A percentile compares a stretch with the other conserved stretches of the same genome.
Evolutionary conservation across 1,140 invertebrate genomes (phyloP).

Genomic region (Temnothorax longispinosus): DNA sequence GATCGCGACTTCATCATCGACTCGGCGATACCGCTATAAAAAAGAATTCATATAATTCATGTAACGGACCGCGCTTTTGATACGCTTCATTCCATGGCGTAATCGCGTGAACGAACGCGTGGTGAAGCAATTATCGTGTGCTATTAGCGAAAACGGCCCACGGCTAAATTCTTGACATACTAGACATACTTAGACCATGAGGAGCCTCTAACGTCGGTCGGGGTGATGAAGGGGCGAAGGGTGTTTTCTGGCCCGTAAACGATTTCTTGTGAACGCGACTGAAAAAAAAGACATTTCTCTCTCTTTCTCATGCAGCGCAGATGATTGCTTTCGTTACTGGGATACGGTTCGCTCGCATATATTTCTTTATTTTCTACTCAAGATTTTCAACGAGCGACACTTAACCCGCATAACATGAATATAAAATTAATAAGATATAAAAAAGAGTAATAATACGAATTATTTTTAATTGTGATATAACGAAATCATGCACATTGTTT

Average conservation of each 20-base stretch:
- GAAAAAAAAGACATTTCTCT: background rate
- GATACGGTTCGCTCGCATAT: background rate
- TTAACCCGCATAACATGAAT: background rate
- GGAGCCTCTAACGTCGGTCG: background rate
- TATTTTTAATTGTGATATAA: background rate
- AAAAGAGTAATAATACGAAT: background rate
- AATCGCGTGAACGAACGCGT: constrained; percentile 61
- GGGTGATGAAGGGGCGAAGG: constrained; percentile 25
- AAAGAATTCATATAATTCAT: constrained; percentile 64
- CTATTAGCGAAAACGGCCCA: constrained; percentile 73
- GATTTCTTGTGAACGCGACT: background rate
- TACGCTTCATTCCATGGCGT: constrained; percentile 64
- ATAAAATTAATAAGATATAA: background rate
- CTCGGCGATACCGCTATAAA: constrained; percentile 5
- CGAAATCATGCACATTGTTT: background rate
- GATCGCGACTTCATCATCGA: constrained; percentile 47
- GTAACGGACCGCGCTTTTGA: constrained; percentile 68
- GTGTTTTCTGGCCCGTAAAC: background rate
- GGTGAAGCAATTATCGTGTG: constrained; percentile 71
- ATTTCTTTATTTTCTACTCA: background rate
- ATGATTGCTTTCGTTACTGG: background rate
- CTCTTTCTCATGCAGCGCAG: background rate
- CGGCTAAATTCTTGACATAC: constrained; percentile 73
- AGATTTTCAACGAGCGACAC: background rate
- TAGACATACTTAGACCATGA: constrained; percentile 68